Percentiles rank a stretch among this genome's conserved stretches.
phyloP scores from a whole-genome alignment of 2,888 invertebrate species.

The Choreutis nemorana region DNA sequence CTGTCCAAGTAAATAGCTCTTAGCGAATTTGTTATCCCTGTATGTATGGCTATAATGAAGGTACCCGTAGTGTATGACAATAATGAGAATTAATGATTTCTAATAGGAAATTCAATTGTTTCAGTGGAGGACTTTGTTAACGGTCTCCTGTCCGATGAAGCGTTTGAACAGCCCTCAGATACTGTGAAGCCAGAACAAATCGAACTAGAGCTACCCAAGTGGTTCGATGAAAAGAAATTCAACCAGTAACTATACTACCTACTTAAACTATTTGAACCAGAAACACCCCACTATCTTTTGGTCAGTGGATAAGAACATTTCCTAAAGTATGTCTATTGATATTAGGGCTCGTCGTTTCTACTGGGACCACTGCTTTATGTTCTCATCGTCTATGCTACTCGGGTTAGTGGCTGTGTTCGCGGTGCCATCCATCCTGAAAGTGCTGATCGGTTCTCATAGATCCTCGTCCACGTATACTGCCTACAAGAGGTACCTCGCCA shows the following conservation, averaged over 20 bases:
- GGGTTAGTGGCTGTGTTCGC: conserved; percentile 80
- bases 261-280: too few species aligned
- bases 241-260: conserved; percentile 53
- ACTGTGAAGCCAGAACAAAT: conserved; percentile 37
- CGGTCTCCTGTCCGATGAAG: conserved; percentile 43
- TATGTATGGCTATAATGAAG: too few species aligned
- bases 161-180: conserved; percentile 46
- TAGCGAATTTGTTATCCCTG: too few species aligned
- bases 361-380: conserved; percentile 71
- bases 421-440: conserved; percentile 75
- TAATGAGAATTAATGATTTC: too few species aligned
- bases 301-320: too few species aligned
- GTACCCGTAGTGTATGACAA: not conserved
- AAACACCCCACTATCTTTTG: too few species aligned
- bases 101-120: too few species aligned
- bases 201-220: conserved; percentile 67
- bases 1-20: not conserved
- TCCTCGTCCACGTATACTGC: conserved; percentile 72
- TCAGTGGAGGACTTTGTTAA: conserved; percentile 46
- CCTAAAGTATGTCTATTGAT: too few species aligned
- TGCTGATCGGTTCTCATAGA: conserved; percentile 75
- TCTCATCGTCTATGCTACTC: conserved; percentile 76
- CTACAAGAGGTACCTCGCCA: conserved; percentile 80
- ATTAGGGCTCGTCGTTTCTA: conserved; percentile 80
- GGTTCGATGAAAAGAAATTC: conserved; percentile 73